Evolutionary conservation across 2,113 vertebrate species (phyloP).

Genomic region (Antechinus flavipes): DNA sequence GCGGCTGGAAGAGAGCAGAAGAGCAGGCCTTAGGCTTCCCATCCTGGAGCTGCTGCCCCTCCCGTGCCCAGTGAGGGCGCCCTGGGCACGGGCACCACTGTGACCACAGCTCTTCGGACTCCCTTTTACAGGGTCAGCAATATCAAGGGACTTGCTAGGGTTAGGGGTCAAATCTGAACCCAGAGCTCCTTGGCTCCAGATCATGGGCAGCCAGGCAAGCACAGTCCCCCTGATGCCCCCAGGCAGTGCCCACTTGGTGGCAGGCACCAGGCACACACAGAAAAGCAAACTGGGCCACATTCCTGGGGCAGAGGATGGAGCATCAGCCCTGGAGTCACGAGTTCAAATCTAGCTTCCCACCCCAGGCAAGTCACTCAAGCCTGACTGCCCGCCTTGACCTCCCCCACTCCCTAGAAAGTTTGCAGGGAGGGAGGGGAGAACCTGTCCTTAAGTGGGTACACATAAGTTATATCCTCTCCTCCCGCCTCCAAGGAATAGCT

Average conservation of each 20-base stretch:
- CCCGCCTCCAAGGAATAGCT: not conserved
- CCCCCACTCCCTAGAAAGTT: too few species aligned
- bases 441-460: not conserved
- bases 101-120: not conserved
- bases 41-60: not conserved
- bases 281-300: not conserved
- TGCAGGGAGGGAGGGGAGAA: not conserved
- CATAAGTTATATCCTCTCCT: not conserved
- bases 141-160: not conserved
- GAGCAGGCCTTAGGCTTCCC: not conserved
- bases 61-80: not conserved
- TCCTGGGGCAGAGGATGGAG: too few species aligned
- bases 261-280: not conserved
- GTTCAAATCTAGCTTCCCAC: too few species aligned
- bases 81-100: not conserved
- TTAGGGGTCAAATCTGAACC: too few species aligned
- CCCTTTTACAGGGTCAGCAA: not conserved
- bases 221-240: not conserved
- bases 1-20: slow-evolving; percentile 86
- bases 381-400: too few species aligned
- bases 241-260: not conserved
- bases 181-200: not conserved
- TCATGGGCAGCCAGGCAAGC: not conserved
- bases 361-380: too few species aligned
- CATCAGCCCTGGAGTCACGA: too few species aligned